phyloP scores from a whole-genome alignment of 2,113 vertebrate species.

The Mystacornis crossleyi region DNA sequence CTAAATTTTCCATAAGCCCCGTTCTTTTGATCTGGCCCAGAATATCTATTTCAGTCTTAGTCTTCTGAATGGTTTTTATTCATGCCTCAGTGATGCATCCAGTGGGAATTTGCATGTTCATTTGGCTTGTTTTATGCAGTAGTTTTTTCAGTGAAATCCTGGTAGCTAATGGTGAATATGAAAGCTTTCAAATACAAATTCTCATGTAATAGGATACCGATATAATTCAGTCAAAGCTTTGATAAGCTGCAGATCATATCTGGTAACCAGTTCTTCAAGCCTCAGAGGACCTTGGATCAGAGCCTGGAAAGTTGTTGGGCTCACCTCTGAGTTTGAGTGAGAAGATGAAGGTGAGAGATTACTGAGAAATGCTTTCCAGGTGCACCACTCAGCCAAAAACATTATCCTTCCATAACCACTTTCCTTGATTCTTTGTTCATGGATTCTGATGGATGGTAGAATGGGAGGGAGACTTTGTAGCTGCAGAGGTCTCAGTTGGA shows the following conservation, averaged over 20 bases:
- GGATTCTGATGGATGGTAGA: not conserved
- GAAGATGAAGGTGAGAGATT: not conserved
- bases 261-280: not conserved
- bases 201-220: not conserved
- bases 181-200: not conserved
- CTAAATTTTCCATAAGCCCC: fast-evolving
- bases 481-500: not conserved
- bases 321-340: not conserved
- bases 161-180: not conserved
- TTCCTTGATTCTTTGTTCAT: not conserved
- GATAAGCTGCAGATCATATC: not conserved
- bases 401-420: not conserved
- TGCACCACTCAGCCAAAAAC: not conserved
- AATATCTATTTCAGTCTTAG: not conserved
- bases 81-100: not conserved
- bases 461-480: not conserved
- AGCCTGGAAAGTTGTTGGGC: not conserved
- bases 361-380: not conserved
- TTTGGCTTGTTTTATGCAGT: not conserved
- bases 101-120: not conserved
- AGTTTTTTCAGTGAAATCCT: not conserved
- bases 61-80: not conserved
- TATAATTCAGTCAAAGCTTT: not conserved
- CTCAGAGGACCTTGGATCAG: not conserved
- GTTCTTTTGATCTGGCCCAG: not conserved